Evolutionary conservation across 2,113 vertebrate species (phyloP).

Genomic region (Trichechus manatus): DNA sequence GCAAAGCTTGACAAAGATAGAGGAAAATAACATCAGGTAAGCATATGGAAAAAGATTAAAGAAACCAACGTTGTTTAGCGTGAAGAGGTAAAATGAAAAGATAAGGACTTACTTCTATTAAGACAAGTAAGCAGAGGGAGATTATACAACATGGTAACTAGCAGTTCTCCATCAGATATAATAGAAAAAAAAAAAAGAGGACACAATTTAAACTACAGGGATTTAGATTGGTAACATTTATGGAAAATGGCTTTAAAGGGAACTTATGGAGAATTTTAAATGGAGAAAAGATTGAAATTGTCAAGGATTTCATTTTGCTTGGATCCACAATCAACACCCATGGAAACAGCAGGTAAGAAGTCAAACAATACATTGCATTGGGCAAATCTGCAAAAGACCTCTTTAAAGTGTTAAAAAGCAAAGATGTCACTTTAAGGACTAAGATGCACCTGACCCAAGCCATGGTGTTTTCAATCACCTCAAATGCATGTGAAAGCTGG

Average conservation of each 20-base stretch:
- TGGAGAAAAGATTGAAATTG: no score
- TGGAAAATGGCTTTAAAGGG: not conserved
- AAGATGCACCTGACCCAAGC: no score
- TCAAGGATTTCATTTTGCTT: no score
- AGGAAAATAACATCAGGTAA: not conserved
- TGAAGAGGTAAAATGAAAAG: not conserved
- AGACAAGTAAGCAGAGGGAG: not conserved
- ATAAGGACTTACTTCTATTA: not conserved
- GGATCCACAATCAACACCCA: no score
- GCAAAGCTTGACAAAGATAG: not conserved
- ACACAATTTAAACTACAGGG: not conserved
- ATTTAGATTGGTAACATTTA: not conserved
- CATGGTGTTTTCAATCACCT: no score
- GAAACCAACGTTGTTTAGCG: not conserved
- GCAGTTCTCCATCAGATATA: not conserved
- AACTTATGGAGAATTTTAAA: not conserved
- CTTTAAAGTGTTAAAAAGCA: no score
- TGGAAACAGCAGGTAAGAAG: no score
- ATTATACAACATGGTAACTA: not conserved
- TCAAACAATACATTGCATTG: no score
- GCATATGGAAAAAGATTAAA: not conserved
- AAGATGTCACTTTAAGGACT: no score
- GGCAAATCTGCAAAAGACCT: no score
- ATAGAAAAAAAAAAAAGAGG: not conserved
- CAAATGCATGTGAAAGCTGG: no score